Evolutionary conservation across 1,140 invertebrate species (phyloP), one percentile per base, ranked within the genome.

Genomic region (Propsilocerus akamusi): DNA sequence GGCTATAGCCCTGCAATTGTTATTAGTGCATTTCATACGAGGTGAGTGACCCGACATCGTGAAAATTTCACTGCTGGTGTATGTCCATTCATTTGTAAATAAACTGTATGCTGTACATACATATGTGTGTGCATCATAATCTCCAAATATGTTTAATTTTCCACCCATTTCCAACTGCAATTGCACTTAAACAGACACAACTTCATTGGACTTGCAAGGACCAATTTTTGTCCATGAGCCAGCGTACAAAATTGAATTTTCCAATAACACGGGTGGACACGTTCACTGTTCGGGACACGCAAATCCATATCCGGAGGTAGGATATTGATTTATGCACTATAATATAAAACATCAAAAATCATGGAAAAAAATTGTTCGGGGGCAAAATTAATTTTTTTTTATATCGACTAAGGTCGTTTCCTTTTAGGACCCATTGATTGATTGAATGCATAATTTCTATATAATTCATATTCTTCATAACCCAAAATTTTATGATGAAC

Each of bases 221-320:
- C 81, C 84, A 34, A 71, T 81, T 51, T 78, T 85, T 68, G 66
- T 79, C 46, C 73, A 75, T 52, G 84, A 90, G 64, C 86, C 87
- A 25, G 80, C 83, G 48, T 80, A 81, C 57, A 76, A 77, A 53
- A 74, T 91, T 32, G 85, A 88, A 59, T 91, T 91, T 68, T 83
- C 84, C 54, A 91, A 91, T 70, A 81, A 83, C 65, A 79, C 80
- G 10, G 84, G 85, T 4, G 76, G 77, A 10, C 73, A 78, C 56
- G 74, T 90, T 54, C 83, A 85, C 63, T 91, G 88, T 58, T 75
- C 78, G 26, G 83, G 83, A 4, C 77, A 80, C 57, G 86, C 86
- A 37, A 80, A 77, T 62, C 86, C 86, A 30, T 69, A 76, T 56
- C 81, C 82, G 32, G 69, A 71, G 63, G 72, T 75, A 63, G 56